phyloP scores from a whole-genome alignment of 2,888 invertebrate genomes.

The Epinotia nisella region DNA sequence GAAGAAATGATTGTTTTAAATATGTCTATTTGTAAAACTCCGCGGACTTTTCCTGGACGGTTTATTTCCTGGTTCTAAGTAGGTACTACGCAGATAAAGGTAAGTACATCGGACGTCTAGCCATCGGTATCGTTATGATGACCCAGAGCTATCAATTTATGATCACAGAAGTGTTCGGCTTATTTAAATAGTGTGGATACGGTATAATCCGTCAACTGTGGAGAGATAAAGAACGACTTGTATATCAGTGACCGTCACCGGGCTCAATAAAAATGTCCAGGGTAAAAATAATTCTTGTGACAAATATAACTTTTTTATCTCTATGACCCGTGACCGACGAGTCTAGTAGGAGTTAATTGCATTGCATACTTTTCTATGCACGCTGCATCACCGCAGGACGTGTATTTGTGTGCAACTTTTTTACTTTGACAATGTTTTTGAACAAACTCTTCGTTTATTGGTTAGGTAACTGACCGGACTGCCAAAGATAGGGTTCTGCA shows the following conservation, averaged over 20 bases:
- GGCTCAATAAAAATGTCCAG: conserved; percentile 52
- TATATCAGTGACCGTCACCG: conserved; percentile 53
- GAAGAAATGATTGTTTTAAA: not conserved
- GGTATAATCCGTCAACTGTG: conserved; percentile 40
- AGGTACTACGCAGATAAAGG: not conserved
- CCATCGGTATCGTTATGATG: conserved; percentile 33
- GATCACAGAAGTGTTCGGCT: conserved; percentile 31
- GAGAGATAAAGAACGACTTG: conserved; percentile 46
- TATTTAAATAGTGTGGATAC: conserved; percentile 28
- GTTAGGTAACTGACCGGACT: too few species aligned
- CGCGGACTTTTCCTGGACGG: not conserved
- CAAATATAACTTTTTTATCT: conserved; percentile 60
- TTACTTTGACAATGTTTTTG: too few species aligned
- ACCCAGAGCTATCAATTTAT: conserved; percentile 37
- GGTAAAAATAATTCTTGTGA: conserved; percentile 65
- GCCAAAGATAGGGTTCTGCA: too few species aligned
- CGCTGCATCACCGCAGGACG: conserved; percentile 2
- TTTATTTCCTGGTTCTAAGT: conserved; percentile 2
- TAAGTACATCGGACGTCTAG: conserved; percentile 20
- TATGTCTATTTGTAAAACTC: not conserved
- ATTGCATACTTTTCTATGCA: not conserved
- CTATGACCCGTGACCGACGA: conserved; percentile 49
- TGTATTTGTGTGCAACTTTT: not conserved
- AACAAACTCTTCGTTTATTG: too few species aligned
- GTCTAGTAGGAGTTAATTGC: conserved; percentile 49